These are phyloP conservation scores for Seriola dumerili DNA, from an alignment of 2,113 vertebrate genomes.

Conservation along the genomic window DNA sequence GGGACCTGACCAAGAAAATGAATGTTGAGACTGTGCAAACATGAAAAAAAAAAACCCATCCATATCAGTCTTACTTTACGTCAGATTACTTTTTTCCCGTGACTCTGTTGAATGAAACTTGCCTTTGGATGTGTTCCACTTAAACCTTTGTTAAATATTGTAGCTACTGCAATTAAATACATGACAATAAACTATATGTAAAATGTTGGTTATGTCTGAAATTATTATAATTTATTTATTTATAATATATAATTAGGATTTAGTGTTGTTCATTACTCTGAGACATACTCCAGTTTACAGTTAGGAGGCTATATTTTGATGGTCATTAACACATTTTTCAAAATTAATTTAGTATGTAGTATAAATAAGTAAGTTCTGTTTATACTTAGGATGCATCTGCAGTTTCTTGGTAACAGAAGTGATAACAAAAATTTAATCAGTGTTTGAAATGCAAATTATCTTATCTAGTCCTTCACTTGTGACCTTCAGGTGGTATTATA, in stretches of 20 bases:
- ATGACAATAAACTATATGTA: conserved; percentile 75
- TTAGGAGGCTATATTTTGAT: background rate
- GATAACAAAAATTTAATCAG: background rate
- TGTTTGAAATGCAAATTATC: background rate
- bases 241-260: background rate
- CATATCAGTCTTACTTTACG: conserved; percentile 77
- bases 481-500: background rate
- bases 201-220: conserved; percentile 48
- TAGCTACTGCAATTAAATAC: conserved; percentile 76
- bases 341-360: background rate
- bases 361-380: background rate
- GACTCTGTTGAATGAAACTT: conserved; percentile 73
- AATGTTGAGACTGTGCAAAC: conserved; percentile 75
- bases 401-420: background rate
- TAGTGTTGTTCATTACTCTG: background rate
- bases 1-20: conserved; percentile 65
- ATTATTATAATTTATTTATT: background rate
- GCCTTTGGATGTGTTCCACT: conserved; percentile 77
- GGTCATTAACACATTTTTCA: background rate
- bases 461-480: background rate
- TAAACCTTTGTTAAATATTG: conserved; percentile 81
- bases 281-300: background rate
- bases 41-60: conserved; percentile 32
- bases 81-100: conserved; percentile 54
- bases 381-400: background rate